These are phyloP conservation scores for Chondrilla cf. caribensis DNA, from an alignment of 37 sponge, comb jelly and placozoan species.

Conservation along the genomic window DNA sequence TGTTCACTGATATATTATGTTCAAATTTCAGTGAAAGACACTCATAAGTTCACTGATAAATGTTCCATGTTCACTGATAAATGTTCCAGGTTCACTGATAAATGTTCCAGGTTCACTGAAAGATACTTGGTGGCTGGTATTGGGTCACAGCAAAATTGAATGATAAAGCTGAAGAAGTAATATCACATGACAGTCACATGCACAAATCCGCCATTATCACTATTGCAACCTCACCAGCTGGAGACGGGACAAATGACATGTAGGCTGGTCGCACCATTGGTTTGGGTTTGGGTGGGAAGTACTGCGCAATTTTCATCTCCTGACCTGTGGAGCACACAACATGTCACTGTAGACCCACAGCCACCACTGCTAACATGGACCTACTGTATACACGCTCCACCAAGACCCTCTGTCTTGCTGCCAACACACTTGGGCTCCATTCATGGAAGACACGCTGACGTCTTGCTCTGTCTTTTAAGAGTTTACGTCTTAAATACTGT, in stretches of 20 bases:
- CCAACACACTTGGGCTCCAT: constrained; percentile 88
- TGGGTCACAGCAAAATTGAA: constrained; percentile 90
- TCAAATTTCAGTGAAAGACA: too few relatives aligned
- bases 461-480: constrained; percentile 27
- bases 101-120: too few relatives aligned
- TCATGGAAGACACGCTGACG: constrained; percentile 72
- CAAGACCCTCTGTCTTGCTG: constrained; percentile 76
- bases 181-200: too few relatives aligned
- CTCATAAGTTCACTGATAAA: too few relatives aligned
- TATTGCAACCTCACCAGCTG: constrained; percentile 60
- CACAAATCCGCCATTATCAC: too few relatives aligned
- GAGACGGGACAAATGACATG: constrained; percentile 70
- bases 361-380: background rate
- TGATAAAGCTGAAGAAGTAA: constrained; percentile 60
- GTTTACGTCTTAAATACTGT: constrained; percentile 64
- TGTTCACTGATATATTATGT: too few relatives aligned
- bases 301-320: constrained; percentile 44
- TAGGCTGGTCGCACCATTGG: constrained; percentile 91
- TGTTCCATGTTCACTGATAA: too few relatives aligned
- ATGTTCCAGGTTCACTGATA: too few relatives aligned
- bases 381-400: constrained; percentile 79
- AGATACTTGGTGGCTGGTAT: constrained; percentile 32
- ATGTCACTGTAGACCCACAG: background rate
- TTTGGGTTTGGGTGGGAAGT: constrained; percentile 72
- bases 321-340: constrained; percentile 53